A percentile compares a stretch with the other conserved stretches of the same genome.
phyloP scores from a whole-genome alignment of 2,797 vertebrate species.

The Protosalanx chinensis region DNA sequence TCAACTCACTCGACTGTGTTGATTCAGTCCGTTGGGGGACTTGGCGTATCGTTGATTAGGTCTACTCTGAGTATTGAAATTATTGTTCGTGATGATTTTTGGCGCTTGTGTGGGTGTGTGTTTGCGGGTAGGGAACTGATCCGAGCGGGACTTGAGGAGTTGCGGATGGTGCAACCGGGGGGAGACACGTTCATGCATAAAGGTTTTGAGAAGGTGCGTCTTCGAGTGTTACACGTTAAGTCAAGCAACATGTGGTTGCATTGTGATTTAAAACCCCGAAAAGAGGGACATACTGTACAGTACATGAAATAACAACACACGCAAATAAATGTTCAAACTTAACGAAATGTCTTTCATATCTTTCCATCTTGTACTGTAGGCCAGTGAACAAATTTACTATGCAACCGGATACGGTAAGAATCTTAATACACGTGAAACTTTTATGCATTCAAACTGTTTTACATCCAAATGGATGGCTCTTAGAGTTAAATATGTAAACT shows the following conservation, averaged over 20 bases:
- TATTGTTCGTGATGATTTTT: too few relatives aligned
- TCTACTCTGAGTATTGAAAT: too few relatives aligned
- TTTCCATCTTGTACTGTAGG: constrained; percentile 73
- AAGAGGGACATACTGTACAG: not conserved
- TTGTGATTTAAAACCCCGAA: not conserved
- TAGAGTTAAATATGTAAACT: too few relatives aligned
- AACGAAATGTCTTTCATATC: not conserved
- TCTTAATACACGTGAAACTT: constrained; percentile 10
- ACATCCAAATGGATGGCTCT: too few relatives aligned
- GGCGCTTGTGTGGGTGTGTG: constrained; percentile 5
- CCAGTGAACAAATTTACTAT: constrained; percentile 97
- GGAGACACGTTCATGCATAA: constrained; percentile 95
- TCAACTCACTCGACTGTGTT: too few relatives aligned
- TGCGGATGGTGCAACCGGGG: constrained; percentile 87
- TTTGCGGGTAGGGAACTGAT: constrained; percentile 82
- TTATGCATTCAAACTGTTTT: too few relatives aligned
- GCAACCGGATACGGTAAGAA: constrained; percentile 88
- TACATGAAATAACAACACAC: not conserved
- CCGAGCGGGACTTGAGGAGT: constrained; percentile 87
- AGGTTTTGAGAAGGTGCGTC: constrained; percentile 87
- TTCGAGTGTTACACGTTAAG: constrained; percentile 27
- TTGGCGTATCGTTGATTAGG: too few relatives aligned
- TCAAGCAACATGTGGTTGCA: not conserved
- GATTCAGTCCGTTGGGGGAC: too few relatives aligned
- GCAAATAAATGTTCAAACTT: not conserved